Base-by-base conservation (phyloP, 2,113 vertebrate genomes). In the Nettapus auritus region DNA sequence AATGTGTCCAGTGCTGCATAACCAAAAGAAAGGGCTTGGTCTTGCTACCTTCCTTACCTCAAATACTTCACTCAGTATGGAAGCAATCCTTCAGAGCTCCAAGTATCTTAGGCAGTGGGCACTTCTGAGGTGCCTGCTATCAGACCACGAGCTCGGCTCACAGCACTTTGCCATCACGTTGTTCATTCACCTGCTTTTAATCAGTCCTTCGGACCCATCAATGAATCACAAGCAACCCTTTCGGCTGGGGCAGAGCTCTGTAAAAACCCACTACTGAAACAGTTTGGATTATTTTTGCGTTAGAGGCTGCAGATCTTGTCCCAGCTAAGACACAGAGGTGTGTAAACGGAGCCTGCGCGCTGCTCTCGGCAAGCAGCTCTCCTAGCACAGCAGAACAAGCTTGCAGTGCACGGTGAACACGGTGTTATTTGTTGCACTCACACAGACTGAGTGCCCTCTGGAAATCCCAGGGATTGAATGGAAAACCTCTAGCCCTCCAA, bases 321-420 rank as follows among this genome's bases (percentile, higher is more conserved):
- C 1, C 0, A 60, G 46, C 15, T 4, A 9, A 62, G 55, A 18
- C 1, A 11, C 4, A 22, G 62, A 21, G 11, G 23, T 2, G 13
- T 5, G 19, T 1, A 21, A 17, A 5, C 29, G 34, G 42, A 53
- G n/a, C 7, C 0, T 3, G 55, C 21, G 33, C 4, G 2, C 55
- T 14, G 1, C 3, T 33, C 29, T 9, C 1, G 1, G 76, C 46
- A 34, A 34, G 44, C 29, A 7, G 42, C 13, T 33, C n/a, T 8
- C n/a, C 11, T 3, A 14, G 62, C 40, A 38, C 23, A n/a, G 68
- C 64, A 55, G 71, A 33, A 77, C 8, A 40, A 62, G 52, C 20
- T 50, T 8, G 15, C 11, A 3, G 42, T 8, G 21, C 29, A 9
- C 11, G 12, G 46, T 0, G 2, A 11, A 13, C 0, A 2, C 0